Percentiles rank a stretch among this genome's conserved stretches.
Conservation (phyloP, 2,888 invertebrate genomes). For the Heliconius aoede region DNA sequence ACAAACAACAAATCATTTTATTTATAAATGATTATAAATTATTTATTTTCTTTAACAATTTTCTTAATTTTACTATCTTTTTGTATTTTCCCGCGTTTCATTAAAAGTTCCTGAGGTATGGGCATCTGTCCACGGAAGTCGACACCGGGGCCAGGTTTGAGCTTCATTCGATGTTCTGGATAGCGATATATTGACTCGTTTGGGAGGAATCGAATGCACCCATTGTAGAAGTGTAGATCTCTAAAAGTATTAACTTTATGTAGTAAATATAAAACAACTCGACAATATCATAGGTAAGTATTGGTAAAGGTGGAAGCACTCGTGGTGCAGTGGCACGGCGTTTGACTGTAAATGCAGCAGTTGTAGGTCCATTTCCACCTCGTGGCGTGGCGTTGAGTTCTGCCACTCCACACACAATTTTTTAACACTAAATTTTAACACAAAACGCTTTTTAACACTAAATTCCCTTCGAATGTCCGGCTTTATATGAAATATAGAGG, state of each 20-base stretch:
- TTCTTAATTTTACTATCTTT: constrained; percentile 41
- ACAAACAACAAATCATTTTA: not conserved
- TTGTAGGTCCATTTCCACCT: too few relatives aligned
- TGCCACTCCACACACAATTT: too few relatives aligned
- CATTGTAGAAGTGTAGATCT: constrained; percentile 53
- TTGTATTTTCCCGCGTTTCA: constrained; percentile 50
- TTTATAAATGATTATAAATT: not conserved
- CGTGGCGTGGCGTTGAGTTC: too few relatives aligned
- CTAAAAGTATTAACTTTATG: constrained; percentile 37
- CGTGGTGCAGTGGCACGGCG: too few relatives aligned
- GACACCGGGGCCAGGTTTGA: constrained; percentile 59
- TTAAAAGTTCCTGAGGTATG: constrained; percentile 57
- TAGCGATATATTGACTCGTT: constrained; percentile 52
- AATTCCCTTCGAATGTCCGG: too few relatives aligned
- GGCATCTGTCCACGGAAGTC: constrained; percentile 58
- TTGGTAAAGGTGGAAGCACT: too few relatives aligned
- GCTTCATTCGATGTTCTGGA: constrained; percentile 53
- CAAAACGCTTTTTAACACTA: too few relatives aligned
- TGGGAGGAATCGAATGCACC: constrained; percentile 50
- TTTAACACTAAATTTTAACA: too few relatives aligned
- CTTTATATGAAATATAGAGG: too few relatives aligned
- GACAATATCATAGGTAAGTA: too few relatives aligned
- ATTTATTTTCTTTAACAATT: not conserved
- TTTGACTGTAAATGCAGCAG: too few relatives aligned
- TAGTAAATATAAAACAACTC: too few relatives aligned